A percentile compares a stretch with the other conserved stretches of the same genome.
Evolutionary conservation across 2,888 invertebrate genomes (phyloP).

Genomic region (Dicranocentrus wangi): DNA sequence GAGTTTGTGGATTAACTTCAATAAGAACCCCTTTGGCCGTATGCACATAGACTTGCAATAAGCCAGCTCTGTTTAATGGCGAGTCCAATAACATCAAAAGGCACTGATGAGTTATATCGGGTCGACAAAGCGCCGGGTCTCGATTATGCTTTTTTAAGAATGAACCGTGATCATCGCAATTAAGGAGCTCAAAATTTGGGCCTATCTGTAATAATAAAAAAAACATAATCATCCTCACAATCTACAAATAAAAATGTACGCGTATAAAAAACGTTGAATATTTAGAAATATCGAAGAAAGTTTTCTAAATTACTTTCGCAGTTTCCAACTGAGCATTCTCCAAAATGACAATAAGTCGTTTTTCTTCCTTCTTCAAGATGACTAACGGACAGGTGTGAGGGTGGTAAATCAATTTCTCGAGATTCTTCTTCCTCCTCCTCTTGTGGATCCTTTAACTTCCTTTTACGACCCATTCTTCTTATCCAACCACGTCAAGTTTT

Average conservation of each 20-base stretch:
- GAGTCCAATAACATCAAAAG: conserved; percentile 98
- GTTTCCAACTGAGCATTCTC: conserved; percentile 97
- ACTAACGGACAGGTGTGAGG: conserved; percentile 84
- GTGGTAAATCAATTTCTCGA: conserved; percentile 82
- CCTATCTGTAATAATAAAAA: conserved; percentile 45
- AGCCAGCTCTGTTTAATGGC: conserved; percentile 94
- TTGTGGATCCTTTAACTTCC: conserved; percentile 76
- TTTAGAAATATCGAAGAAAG: too few relatives aligned
- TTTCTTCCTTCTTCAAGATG: conserved; percentile 84
- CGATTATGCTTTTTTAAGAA: conserved; percentile 90
- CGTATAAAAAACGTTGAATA: too few relatives aligned
- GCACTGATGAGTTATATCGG: conserved; percentile 98
- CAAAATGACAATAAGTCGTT: conserved; percentile 91
- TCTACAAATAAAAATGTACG: too few relatives aligned
- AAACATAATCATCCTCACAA: too few relatives aligned
- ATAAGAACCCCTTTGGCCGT: conserved; percentile 94
- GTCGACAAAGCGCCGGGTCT: conserved; percentile 91
- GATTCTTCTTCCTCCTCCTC: conserved; percentile 81
- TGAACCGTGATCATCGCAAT: conserved; percentile 92
- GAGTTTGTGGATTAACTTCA: conserved; percentile 96
- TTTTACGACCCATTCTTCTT: conserved; percentile 75
- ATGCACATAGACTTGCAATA: conserved; percentile 92
- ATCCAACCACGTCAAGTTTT: not conserved
- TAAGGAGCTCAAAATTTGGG: conserved; percentile 89
- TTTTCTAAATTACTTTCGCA: conserved; percentile 87